Conservation (phyloP, 2,888 invertebrate species). For the Drosophila setosimentum region DNA sequence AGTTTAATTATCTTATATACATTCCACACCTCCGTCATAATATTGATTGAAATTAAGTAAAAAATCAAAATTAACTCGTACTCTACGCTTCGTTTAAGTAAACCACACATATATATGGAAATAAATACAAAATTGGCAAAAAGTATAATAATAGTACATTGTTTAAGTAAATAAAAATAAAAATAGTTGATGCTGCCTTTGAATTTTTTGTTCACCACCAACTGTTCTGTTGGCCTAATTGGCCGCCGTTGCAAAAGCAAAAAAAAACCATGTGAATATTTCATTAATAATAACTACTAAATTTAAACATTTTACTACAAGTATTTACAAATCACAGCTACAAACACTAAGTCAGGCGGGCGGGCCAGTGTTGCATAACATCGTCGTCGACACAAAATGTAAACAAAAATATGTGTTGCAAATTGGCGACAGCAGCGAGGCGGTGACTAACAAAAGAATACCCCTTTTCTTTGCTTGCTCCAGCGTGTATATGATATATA, state of each 20-base stretch:
- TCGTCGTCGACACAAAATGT: slow-evolving; percentile 22
- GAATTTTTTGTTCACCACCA: slow-evolving; percentile 24
- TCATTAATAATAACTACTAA: slow-evolving; percentile 73
- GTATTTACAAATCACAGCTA: slow-evolving; percentile 78
- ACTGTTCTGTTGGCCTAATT: slow-evolving; percentile 7
- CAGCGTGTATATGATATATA: slow-evolving; percentile 12
- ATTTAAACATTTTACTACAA: slow-evolving; percentile 77
- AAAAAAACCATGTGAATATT: slow-evolving; percentile 46
- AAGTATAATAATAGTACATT: slow-evolving; percentile 26
- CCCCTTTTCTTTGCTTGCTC: not conserved
- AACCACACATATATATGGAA: slow-evolving; percentile 51
- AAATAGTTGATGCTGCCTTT: slow-evolving; percentile 47
- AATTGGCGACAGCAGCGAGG: slow-evolving; percentile 28
- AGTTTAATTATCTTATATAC: slow-evolving; percentile 52
- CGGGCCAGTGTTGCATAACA: slow-evolving; percentile 63
- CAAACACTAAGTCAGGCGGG: slow-evolving; percentile 64
- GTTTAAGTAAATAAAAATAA: slow-evolving; percentile 49
- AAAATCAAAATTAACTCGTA: slow-evolving; percentile 31
- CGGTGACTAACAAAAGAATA: slow-evolving; percentile 25
- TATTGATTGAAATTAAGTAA: slow-evolving; percentile 27
- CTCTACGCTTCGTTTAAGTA: slow-evolving; percentile 35
- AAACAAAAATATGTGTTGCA: not conserved
- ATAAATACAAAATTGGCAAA: slow-evolving; percentile 78
- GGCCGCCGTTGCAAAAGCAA: slow-evolving; percentile 50
- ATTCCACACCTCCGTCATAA: slow-evolving; percentile 36